Base-by-base conservation (phyloP, 2,113 vertebrate species). In the Ovibos moschatus region DNA sequence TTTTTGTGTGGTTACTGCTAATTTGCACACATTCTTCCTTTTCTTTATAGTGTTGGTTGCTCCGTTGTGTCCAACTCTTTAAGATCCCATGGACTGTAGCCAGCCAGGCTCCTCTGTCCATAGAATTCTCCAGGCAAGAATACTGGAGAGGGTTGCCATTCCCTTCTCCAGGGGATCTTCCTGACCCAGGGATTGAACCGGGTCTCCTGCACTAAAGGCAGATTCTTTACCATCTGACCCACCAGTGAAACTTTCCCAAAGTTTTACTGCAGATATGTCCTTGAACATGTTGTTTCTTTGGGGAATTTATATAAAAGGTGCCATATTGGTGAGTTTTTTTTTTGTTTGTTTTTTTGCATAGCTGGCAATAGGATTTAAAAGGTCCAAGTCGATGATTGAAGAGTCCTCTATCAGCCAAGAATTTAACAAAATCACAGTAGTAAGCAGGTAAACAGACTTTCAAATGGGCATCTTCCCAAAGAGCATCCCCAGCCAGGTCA, bases 391-490 rank as follows among this genome's bases (percentile, higher is more conserved):
- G 23, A 6, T 86, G 78, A 97, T 78, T 92, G 90, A 97, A 92
- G 87, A 93, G 43, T 74, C 57, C 45, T 28, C 12, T 47, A 58
- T 33, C 94, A 96, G 87, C 81, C 96, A 92, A 94, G 74, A 76
- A 11, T 62, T 83, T 62, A 16, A 87, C 78, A 93, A 96, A 96
- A 92, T 95, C 67, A 95, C 90, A 57, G 21, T 9, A 81, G 90
- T 97, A 97, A 97, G 97, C 96, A 98, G 58, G 43, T 88, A 94
- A 88, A 89, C 97, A 97, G 95, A 96, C 87, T 96, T 96, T 33
- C 89, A 78, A 25, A n/a, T 28, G 74, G 97, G 96, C 96, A 51
- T 43, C 27, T 81, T 57, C 96, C 97, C 97, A 96, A 96, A 16
- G 12, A 91, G 64, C 55, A 17, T 58, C 67, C 45, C 62, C 84